These are phyloP conservation scores for Orthonychiurus folsomi DNA, from an alignment of 2,888 invertebrate species.

Conservation along the genomic window DNA sequence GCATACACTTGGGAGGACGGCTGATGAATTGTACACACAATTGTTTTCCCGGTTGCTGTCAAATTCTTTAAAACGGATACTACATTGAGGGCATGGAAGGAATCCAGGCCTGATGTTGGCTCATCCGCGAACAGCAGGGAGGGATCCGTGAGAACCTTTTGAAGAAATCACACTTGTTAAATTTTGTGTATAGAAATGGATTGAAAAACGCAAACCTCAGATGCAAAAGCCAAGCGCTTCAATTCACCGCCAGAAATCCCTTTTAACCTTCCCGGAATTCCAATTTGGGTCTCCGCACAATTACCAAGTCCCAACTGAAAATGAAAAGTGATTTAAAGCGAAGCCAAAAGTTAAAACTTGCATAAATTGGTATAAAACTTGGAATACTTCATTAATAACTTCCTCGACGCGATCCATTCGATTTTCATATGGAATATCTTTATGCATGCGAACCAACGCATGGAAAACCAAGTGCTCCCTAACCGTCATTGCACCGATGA, in stretches of 20 bases:
- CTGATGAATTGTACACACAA: slow-evolving; percentile 89
- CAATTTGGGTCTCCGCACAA: slow-evolving; percentile 84
- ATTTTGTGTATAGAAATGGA: background rate
- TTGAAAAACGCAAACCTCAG: slow-evolving; percentile 57
- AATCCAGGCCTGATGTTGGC: slow-evolving; percentile 82
- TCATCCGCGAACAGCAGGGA: slow-evolving; percentile 94
- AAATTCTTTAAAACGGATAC: slow-evolving; percentile 49
- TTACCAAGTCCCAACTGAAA: slow-evolving; percentile 70
- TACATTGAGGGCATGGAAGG: slow-evolving; percentile 92
- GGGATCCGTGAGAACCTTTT: slow-evolving; percentile 81
- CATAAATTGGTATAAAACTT: background rate
- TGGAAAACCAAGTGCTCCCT: slow-evolving; percentile 68
- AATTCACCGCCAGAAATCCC: slow-evolving; percentile 95
- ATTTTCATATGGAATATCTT: slow-evolving; percentile 60
- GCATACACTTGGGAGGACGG: slow-evolving; percentile 78
- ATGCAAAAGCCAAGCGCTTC: slow-evolving; percentile 88
- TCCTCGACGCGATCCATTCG: slow-evolving; percentile 72
- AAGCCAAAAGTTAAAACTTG: slow-evolving; percentile 1
- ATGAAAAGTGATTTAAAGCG: slow-evolving; percentile 15
- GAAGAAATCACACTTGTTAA: background rate
- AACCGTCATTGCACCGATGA: slow-evolving; percentile 82
- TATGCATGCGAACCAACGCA: slow-evolving; percentile 79
- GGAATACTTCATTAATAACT: slow-evolving; percentile 76
- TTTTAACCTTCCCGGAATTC: slow-evolving; percentile 74
- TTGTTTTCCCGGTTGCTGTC: slow-evolving; percentile 72